These are phyloP conservation scores for Epinotia ramella DNA, from an alignment of 2,888 invertebrate species.

Conservation along the genomic window DNA sequence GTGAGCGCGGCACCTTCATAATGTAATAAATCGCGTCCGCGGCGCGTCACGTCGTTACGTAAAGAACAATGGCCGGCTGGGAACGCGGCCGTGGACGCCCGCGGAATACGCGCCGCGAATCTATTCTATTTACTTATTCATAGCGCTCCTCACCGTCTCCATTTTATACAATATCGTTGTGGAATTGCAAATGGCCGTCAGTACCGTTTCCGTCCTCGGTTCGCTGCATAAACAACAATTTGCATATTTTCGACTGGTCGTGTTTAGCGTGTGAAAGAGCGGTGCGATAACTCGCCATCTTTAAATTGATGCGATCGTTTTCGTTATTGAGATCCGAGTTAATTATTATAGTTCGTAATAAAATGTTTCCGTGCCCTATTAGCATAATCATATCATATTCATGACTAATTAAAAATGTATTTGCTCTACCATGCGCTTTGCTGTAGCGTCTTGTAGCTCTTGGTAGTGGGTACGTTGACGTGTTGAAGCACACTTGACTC, in stretches of 20 bases:
- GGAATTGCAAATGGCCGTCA: constrained; percentile 72
- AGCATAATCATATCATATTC: constrained; percentile 16
- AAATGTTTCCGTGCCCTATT: constrained; percentile 3
- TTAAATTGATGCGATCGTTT: constrained; percentile 35
- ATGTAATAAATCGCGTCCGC: constrained; percentile 62
- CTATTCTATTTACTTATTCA: constrained; percentile 72
- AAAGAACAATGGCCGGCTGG: constrained; percentile 80
- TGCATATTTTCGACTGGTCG: constrained; percentile 69
- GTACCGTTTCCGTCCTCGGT: constrained; percentile 73
- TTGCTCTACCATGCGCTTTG: background rate
- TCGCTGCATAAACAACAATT: constrained; percentile 69
- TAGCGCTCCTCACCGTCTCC: constrained; percentile 61
- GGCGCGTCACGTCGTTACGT: constrained; percentile 72
- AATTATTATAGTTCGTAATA: constrained; percentile 21
- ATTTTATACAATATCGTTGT: constrained; percentile 72
- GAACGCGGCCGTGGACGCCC: constrained; percentile 74
- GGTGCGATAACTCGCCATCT: constrained; percentile 40
- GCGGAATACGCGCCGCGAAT: constrained; percentile 63
- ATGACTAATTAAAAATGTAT: constrained; percentile 15
- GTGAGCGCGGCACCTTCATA: constrained; percentile 65
- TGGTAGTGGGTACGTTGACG: constrained; percentile 12
- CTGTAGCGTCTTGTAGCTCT: background rate
- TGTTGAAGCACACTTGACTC: constrained; percentile 53
- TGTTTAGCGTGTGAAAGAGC: constrained; percentile 57
- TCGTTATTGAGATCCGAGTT: constrained; percentile 25